Conservation (phyloP, 2,888 invertebrate genomes). For the Drosophila multiciliata region DNA sequence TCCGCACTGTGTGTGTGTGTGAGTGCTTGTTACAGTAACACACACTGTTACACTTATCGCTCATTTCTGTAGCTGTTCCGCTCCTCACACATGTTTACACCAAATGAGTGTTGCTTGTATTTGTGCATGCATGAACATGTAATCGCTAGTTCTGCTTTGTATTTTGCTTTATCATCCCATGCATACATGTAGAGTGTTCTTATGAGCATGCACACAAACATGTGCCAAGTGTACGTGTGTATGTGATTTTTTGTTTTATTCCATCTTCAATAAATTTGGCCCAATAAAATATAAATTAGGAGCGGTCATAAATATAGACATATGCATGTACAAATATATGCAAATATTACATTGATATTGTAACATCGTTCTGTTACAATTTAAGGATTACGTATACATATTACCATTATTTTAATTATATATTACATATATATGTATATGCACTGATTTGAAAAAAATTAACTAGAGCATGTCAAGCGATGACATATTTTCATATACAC, state of each 20-base stretch:
- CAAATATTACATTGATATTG: neutral
- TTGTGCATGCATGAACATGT: slow-evolving; percentile 21
- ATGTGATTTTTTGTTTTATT: slow-evolving; percentile 20
- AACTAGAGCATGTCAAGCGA: slow-evolving; percentile 46
- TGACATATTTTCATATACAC: slow-evolving; percentile 36
- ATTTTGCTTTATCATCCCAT: slow-evolving; percentile 25
- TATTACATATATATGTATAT: neutral
- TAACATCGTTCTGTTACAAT: neutral
- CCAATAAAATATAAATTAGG: slow-evolving; percentile 36
- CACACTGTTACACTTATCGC: slow-evolving; percentile 35
- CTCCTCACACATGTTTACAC: slow-evolving; percentile 13
- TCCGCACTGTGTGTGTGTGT: slow-evolving; percentile 21
- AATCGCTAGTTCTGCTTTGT: slow-evolving; percentile 37
- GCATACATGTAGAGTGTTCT: neutral
- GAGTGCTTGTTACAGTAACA: slow-evolving; percentile 17
- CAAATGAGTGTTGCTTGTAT: slow-evolving; percentile 17
- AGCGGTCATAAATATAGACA: slow-evolving; percentile 3
- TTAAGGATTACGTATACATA: neutral
- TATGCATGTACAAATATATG: neutral
- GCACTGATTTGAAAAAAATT: slow-evolving; percentile 22
- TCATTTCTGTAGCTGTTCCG: slow-evolving; percentile 24
- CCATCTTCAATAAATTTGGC: slow-evolving; percentile 42
- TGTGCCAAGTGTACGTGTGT: neutral
- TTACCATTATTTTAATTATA: neutral
- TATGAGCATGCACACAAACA: neutral